Evolutionary conservation across 2,797 vertebrate genomes (phyloP).

Genomic region (Nyctalus aviator): DNA sequence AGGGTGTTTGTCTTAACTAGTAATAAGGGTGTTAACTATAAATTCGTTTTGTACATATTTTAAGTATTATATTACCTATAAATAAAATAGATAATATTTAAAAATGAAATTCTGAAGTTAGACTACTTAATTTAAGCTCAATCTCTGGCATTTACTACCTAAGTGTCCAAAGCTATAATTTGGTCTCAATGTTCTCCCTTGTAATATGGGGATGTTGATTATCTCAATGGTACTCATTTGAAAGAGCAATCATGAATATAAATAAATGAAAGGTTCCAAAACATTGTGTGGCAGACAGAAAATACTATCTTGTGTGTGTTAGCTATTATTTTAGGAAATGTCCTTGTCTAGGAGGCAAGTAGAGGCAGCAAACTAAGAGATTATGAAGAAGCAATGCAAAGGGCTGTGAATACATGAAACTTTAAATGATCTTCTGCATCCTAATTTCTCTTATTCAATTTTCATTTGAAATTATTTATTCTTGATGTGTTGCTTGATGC

Average conservation of each 20-base stretch:
- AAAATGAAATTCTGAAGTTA: not conserved
- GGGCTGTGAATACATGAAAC: not conserved
- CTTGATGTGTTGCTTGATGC: not conserved
- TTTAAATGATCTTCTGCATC: not conserved
- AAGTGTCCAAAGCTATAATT: not conserved
- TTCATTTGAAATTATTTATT: slow-evolving; percentile 43
- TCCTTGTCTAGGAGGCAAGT: not conserved
- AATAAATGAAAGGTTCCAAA: slow-evolving; percentile 22
- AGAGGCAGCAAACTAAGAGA: not conserved
- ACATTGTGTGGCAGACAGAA: not conserved
- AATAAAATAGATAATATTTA: not conserved
- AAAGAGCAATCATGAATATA: not conserved
- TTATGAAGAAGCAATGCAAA: not conserved
- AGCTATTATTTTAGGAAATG: not conserved
- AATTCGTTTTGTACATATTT: slow-evolving; percentile 7
- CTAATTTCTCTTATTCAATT: slow-evolving; percentile 13
- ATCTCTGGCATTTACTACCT: not conserved
- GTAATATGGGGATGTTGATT: not conserved
- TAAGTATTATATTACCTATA: not conserved
- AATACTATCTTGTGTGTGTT: not conserved
- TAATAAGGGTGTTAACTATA: not conserved
- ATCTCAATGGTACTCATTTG: not conserved
- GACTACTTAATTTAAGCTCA: not conserved
- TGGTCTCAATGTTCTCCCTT: not conserved
- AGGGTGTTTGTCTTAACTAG: not conserved